These are phyloP conservation scores for Plodia interpunctella DNA, from an alignment of 1,140 invertebrate genomes.

Conservation along the genomic window DNA sequence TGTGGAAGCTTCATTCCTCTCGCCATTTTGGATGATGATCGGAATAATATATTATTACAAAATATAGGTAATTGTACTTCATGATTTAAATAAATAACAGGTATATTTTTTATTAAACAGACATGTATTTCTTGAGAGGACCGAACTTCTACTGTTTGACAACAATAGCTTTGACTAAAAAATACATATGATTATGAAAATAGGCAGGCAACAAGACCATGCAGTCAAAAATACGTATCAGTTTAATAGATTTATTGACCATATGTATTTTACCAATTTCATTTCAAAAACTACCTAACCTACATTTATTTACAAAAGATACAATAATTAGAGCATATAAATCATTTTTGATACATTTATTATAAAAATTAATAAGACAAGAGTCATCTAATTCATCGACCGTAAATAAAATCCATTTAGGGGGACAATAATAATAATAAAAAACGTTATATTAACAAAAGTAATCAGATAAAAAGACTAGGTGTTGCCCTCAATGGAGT, in stretches of 20 bases:
- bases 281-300: conserved; percentile 7
- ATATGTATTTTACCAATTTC: conserved; percentile 3
- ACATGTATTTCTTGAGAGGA: background rate
- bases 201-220: too few species aligned
- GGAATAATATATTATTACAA: conserved; percentile 12
- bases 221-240: background rate
- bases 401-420: conserved; percentile 42
- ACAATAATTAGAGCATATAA: background rate
- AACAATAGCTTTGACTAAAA: too few species aligned
- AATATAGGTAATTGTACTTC: conserved; percentile 12
- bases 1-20: conserved; percentile 39
- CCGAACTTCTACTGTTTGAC: too few species aligned
- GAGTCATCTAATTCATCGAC: conserved; percentile 24
- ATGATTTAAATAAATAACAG: conserved; percentile 11
- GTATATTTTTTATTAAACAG: background rate
- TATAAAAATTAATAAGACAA: conserved; percentile 2
- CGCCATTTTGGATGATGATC: conserved; percentile 27
- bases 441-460: conserved; percentile 23
- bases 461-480: conserved; percentile 49
- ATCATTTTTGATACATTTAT: background rate
- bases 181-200: too few species aligned
- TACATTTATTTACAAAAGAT: conserved; percentile 12
- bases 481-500: conserved; percentile 39
- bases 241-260: background rate
- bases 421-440: conserved; percentile 26